These are phyloP conservation scores for Plutella xylostella DNA, from an alignment of 2,888 invertebrate genomes.

Conservation along the genomic window DNA sequence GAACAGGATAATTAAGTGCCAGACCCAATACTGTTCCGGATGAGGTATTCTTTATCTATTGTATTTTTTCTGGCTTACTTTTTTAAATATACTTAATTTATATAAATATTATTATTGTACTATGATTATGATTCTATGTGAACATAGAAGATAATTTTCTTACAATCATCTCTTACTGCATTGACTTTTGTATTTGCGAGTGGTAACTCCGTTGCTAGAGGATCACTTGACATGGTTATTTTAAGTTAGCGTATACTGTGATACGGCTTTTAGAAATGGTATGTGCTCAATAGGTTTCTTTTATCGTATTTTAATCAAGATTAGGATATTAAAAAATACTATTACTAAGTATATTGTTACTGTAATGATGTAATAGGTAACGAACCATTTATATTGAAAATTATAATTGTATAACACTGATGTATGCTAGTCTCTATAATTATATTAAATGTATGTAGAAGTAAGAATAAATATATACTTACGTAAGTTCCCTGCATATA, in stretches of 20 bases:
- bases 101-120: too few species aligned
- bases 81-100: too few species aligned
- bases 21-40: too few species aligned
- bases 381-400: slow-evolving; percentile 35
- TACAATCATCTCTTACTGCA: too few species aligned
- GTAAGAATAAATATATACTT: slow-evolving; percentile 35
- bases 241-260: slow-evolving; percentile 60
- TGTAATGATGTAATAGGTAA: slow-evolving; percentile 22
- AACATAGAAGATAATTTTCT: too few species aligned
- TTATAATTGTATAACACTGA: slow-evolving; percentile 45
- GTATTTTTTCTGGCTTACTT: too few species aligned
- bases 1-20: too few species aligned
- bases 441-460: slow-evolving; percentile 41
- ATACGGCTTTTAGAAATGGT: slow-evolving; percentile 52
- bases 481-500: slow-evolving; percentile 43
- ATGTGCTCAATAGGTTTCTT: slow-evolving; percentile 52
- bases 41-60: too few species aligned
- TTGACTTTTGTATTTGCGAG: too few species aligned
- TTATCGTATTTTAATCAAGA: slow-evolving; percentile 25
- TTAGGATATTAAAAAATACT: slow-evolving; percentile 15
- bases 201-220: too few species aligned
- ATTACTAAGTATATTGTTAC: slow-evolving; percentile 7
- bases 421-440: slow-evolving; percentile 67
- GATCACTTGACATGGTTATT: slow-evolving; percentile 17
- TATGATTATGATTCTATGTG: too few species aligned